A percentile compares a stretch with the other conserved stretches of the same genome.
phyloP scores from a whole-genome alignment of 2,888 invertebrate genomes.

The Drosophila rubida region DNA sequence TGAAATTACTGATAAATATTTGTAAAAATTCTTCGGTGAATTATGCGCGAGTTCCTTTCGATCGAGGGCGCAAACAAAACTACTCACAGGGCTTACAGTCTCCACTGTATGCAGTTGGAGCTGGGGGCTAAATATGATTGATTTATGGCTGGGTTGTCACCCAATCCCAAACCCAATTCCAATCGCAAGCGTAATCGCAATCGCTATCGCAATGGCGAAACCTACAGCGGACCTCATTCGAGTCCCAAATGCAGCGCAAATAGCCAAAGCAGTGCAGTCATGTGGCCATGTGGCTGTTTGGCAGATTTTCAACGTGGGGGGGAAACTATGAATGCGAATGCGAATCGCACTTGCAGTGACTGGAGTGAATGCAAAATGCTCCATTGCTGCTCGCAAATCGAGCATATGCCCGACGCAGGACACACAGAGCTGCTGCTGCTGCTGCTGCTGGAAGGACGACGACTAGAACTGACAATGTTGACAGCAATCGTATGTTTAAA shows the following conservation, averaged over 20 bases:
- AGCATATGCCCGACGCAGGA: conserved; percentile 36
- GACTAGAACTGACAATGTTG: conserved; percentile 74
- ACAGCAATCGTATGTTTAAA: conserved; percentile 83
- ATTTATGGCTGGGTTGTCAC: conserved; percentile 58
- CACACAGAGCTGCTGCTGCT: background rate
- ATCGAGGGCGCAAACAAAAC: background rate
- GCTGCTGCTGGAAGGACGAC: conserved; percentile 15
- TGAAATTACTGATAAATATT: conserved; percentile 76
- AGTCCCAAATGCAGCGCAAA: conserved; percentile 49
- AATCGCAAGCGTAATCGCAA: too few relatives aligned
- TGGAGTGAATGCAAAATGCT: conserved; percentile 44
- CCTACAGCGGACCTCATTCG: conserved; percentile 11
- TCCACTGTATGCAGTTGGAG: conserved; percentile 13
- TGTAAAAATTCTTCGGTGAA: conserved; percentile 63
- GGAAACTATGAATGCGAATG: conserved; percentile 41
- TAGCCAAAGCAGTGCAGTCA: conserved; percentile 49
- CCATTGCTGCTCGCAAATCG: conserved; percentile 45
- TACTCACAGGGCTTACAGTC: conserved; percentile 15
- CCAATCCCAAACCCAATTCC: conserved; percentile 13
- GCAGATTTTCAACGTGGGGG: background rate
- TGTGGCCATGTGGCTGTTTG: conserved; percentile 18
- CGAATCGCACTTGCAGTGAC: conserved; percentile 26
- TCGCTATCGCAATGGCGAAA: too few relatives aligned
- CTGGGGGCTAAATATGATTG: conserved; percentile 67
- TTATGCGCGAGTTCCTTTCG: conserved; percentile 53